Percentiles rank a stretch among this genome's conserved stretches.
Conservation (phyloP, 2,797 vertebrate species). For the Otolemur crassicaudatus region DNA sequence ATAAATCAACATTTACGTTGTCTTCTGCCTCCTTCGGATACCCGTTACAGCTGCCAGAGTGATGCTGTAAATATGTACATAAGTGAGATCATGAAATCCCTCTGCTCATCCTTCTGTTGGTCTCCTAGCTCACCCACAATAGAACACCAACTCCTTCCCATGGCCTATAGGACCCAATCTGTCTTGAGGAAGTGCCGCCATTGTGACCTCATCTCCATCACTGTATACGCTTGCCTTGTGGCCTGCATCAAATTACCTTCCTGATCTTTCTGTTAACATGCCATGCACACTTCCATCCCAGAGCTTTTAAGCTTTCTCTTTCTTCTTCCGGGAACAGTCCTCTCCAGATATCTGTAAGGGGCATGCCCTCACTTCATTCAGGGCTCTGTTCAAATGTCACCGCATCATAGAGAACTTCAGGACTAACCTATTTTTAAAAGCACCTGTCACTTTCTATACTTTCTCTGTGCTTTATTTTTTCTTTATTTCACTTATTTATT, state of each 20-base stretch:
- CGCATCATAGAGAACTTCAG: neutral
- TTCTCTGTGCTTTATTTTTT: neutral
- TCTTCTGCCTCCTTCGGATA: neutral
- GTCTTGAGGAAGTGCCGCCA: neutral
- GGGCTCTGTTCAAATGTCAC: neutral
- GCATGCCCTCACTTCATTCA: neutral
- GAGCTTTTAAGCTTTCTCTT: neutral
- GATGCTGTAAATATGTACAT: neutral
- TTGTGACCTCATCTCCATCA: neutral
- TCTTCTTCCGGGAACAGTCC: neutral
- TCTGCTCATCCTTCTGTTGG: neutral
- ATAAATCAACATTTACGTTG: neutral
- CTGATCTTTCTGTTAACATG: neutral
- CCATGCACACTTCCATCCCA: neutral
- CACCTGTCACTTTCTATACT: neutral
- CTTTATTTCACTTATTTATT: neutral
- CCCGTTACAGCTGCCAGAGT: neutral
- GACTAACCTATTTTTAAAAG: neutral
- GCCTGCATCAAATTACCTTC: neutral
- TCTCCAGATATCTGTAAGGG: neutral
- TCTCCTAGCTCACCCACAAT: neutral
- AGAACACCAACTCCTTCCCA: neutral
- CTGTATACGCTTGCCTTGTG: neutral
- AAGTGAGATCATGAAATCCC: neutral
- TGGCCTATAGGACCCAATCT: rapidly evolving